Evolutionary conservation across 1,140 invertebrate species (phyloP).

Genomic region (Ostrea edulis): DNA sequence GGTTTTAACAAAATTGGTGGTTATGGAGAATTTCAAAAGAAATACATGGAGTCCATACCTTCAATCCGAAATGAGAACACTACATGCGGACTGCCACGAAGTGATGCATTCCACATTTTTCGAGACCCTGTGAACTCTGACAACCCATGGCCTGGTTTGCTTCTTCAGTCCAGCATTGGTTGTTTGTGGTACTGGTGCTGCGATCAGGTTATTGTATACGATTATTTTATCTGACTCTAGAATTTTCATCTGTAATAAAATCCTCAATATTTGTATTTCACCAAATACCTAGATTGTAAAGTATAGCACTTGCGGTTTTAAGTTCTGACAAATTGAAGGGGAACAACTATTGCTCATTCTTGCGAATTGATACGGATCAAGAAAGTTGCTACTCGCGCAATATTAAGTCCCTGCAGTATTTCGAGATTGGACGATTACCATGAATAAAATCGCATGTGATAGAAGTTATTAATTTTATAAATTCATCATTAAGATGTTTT

Average conservation of each 20-base stretch:
- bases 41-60: constrained; percentile 76
- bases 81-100: constrained; percentile 71
- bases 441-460: no score
- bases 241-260: neutral
- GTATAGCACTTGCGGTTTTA: no score
- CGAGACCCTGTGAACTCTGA: constrained; percentile 66
- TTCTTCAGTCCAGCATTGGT: constrained; percentile 80
- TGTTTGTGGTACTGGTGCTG: constrained; percentile 83
- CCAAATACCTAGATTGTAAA: no score
- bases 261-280: no score
- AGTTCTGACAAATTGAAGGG: no score
- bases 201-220: constrained; percentile 78
- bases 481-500: neutral
- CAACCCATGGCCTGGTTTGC: constrained; percentile 80
- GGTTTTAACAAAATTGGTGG: constrained; percentile 81
- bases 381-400: no score
- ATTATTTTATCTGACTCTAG: neutral
- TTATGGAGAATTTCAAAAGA: constrained; percentile 74
- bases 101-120: constrained; percentile 80
- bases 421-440: no score
- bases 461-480: neutral
- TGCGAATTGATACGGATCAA: no score
- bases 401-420: no score
- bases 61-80: constrained; percentile 57
- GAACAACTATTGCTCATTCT: no score